These are phyloP conservation scores for Cinclus mexicanus DNA, from an alignment of 2,113 vertebrate genomes.

Conservation along the genomic window DNA sequence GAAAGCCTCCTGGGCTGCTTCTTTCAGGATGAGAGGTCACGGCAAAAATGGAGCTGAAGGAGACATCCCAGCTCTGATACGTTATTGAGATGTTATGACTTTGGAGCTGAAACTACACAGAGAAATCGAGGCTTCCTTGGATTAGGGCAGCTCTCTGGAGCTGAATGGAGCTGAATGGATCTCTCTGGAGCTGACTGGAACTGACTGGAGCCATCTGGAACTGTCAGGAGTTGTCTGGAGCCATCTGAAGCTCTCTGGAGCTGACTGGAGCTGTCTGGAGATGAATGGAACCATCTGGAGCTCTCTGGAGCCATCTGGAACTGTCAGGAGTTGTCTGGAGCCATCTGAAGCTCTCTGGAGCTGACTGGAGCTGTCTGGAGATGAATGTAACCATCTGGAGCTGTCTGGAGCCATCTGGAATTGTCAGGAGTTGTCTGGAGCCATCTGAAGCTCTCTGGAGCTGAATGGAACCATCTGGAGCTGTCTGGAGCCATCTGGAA, in stretches of 20 bases:
- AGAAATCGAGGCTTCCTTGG: not conserved
- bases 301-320: not conserved
- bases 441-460: not conserved
- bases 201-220: not conserved
- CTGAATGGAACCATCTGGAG: not conserved
- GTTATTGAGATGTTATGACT: not conserved
- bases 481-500: not conserved
- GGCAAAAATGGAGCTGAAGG: not conserved
- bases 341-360: not conserved
- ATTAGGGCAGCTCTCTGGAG: not conserved
- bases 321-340: not conserved
- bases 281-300: not conserved
- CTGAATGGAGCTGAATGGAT: fast-evolving
- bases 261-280: not conserved
- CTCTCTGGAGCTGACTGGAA: too few relatives aligned
- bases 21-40: not conserved
- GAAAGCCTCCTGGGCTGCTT: not conserved
- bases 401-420: not conserved
- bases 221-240: too few relatives aligned
- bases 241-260: not conserved
- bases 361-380: not conserved
- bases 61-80: not conserved
- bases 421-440: too few relatives aligned
- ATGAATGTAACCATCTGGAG: not conserved
- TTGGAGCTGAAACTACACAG: not conserved